phyloP scores from a whole-genome alignment of 2,797 vertebrate genomes.

The Falco novaeseelandiae region DNA sequence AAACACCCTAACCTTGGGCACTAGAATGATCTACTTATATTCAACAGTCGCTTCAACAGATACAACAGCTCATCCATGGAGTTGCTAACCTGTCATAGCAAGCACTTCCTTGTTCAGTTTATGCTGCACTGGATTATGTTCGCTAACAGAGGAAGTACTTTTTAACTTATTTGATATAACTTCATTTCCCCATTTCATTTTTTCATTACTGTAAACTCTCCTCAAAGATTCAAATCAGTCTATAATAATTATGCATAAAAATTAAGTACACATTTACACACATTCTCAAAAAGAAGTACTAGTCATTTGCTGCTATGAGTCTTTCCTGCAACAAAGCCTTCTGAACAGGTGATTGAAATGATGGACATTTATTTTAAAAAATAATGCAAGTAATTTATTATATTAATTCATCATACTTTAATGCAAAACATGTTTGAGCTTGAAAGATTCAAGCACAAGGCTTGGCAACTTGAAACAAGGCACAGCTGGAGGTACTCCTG shows the following conservation, averaged over 20 bases:
- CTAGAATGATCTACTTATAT: background rate
- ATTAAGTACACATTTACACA: background rate
- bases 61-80: background rate
- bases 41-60: background rate
- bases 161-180: background rate
- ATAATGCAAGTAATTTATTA: background rate
- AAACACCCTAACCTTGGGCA: background rate
- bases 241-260: background rate
- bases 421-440: background rate
- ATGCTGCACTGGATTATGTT: background rate
- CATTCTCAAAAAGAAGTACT: background rate
- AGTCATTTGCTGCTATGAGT: background rate
- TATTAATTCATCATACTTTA: background rate
- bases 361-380: background rate
- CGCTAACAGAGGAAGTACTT: background rate
- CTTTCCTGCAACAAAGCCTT: background rate
- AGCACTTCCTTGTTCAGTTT: background rate
- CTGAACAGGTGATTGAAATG: background rate
- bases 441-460: background rate
- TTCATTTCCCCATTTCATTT: background rate
- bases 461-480: background rate
- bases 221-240: background rate
- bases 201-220: background rate
- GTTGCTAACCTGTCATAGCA: background rate
- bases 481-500: background rate